These are phyloP conservation scores for Onchidella celtica DNA, from an alignment of 2,888 invertebrate genomes.

Conservation along the genomic window DNA sequence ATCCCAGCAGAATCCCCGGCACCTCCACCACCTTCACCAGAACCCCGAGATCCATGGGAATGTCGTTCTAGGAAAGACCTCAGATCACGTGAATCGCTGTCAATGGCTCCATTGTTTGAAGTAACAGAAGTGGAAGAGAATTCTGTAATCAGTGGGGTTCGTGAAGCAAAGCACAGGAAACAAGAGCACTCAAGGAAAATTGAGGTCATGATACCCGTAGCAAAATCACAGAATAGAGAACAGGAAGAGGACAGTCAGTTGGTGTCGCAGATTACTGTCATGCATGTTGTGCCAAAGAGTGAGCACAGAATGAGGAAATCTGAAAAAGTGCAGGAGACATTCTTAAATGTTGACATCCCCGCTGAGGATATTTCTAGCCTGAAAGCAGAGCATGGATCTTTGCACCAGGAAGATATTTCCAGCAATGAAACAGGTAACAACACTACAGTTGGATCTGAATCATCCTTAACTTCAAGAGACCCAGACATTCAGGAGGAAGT, in stretches of 20 bases:
- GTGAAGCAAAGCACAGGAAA: neutral
- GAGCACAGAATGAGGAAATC: constrained; percentile 52
- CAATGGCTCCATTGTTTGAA: constrained; percentile 65
- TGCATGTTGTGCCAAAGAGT: constrained; percentile 57
- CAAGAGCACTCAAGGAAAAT: neutral
- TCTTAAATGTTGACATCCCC: constrained; percentile 70
- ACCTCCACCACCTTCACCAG: constrained; percentile 76
- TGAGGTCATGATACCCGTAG: constrained; percentile 4
- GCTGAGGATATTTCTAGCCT: constrained; percentile 54
- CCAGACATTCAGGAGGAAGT: neutral
- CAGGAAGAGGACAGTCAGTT: constrained; percentile 4
- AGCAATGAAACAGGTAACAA: neutral
- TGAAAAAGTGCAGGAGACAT: constrained; percentile 63
- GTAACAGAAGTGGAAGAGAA: constrained; percentile 56
- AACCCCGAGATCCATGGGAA: constrained; percentile 58
- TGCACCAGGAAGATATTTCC: constrained; percentile 20
- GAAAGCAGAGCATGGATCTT: constrained; percentile 46
- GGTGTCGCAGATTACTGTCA: constrained; percentile 51
- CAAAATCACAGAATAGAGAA: neutral
- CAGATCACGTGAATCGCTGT: constrained; percentile 57
- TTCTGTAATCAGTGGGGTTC: constrained; percentile 9
- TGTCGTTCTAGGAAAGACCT: constrained; percentile 30
- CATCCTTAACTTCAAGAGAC: neutral
- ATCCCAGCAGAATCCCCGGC: constrained; percentile 66
- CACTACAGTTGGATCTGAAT: neutral